Conservation (phyloP, 2,113 vertebrate genomes). For the Malurus elegans region DNA sequence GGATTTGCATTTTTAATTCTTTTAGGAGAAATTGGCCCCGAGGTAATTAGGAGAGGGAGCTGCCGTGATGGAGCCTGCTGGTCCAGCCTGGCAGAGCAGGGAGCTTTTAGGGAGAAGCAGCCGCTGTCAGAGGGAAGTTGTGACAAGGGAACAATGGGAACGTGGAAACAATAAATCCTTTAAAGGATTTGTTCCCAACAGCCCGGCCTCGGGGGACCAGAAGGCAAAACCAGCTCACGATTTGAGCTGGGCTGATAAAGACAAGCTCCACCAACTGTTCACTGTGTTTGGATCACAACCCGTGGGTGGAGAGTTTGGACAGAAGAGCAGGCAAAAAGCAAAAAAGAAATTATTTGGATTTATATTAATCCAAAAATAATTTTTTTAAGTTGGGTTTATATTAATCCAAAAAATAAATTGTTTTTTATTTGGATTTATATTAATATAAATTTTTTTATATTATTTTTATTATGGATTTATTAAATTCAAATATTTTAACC, state of each 20-base stretch:
- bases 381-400: no score
- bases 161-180: neutral
- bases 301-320: neutral
- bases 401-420: no score
- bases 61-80: constrained; percentile 71
- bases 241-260: neutral
- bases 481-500: neutral
- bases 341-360: no score
- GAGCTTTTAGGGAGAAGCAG: constrained; percentile 71
- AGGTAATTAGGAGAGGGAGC: constrained; percentile 71
- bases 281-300: neutral
- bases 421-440: no score
- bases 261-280: neutral
- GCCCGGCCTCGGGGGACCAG: neutral
- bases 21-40: constrained; percentile 78
- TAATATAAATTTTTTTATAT: no score
- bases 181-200: neutral
- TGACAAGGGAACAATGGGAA: constrained; percentile 51
- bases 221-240: neutral
- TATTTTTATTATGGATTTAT: no score
- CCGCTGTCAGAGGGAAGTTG: constrained; percentile 54
- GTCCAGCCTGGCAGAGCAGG: neutral
- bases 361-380: no score
- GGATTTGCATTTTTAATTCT: constrained; percentile 93
- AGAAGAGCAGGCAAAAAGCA: neutral